Evolutionary conservation across 2,888 invertebrate genomes (phyloP), one percentile per base, ranked within the genome.

Genomic region (Hipparchia semele): DNA sequence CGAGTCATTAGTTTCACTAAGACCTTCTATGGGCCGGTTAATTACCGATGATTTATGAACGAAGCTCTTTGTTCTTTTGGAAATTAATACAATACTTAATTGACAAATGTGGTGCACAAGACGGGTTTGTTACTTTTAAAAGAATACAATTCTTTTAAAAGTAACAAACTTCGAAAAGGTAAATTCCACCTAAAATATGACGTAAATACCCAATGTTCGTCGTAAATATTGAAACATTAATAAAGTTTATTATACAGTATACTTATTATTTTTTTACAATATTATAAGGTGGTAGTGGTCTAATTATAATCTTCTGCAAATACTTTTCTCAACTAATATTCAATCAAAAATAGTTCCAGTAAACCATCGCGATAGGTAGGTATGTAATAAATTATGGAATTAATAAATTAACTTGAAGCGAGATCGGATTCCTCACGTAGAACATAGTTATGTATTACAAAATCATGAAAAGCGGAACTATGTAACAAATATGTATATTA

Each of bases 381-480:
- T 23, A n/a, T n/a, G n/a, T n/a, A 58, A 58, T 58, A 58, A 8
- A 58, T 7, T 58, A 13, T 13, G 10, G 3, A 12, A 13, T 23
- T 58, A n/a, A 13, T 58, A 6, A 13, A 49, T 62, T 49, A 13
- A 62, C 1, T n/a, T 49, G 13, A 49, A 49, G 46, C 13, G 13
- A 13, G 9, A 51, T 64, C 13, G 8, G 23, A 59, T 59, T 33
- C 10, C 33, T 6, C 51, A 10, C 10, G 13, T 64, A 13, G 23
- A 64, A 9, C 51, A 10, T 10, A 64, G 49, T 64, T 51, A 39
- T 39, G 39, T 39, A 33, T 10, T 64, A 33, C 23, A 23, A 51
- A 51, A 64, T 23, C 61, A 62, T 64, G 49, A 53, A 53, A 64
- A 53, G 51, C 33, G 80, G 80, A 79, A 82, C 66, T 56, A 56